These are phyloP conservation scores for Drosophila maculinotata DNA, from an alignment of 2,888 invertebrate genomes.

Conservation along the genomic window DNA sequence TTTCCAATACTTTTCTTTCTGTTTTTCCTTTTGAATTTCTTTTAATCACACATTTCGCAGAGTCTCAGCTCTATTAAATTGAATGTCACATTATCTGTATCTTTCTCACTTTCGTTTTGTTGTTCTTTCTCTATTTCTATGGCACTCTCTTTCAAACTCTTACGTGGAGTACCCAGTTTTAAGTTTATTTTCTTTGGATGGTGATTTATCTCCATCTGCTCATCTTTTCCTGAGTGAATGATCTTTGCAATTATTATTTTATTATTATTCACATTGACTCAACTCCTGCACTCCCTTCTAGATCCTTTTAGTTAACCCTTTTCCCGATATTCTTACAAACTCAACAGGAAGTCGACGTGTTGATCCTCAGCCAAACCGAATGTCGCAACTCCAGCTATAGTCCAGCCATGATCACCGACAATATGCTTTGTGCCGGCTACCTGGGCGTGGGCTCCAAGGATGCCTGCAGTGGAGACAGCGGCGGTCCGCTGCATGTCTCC, in stretches of 20 bases:
- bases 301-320: neutral
- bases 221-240: too few species aligned
- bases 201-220: slow-evolving; percentile 86
- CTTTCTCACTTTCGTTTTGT: slow-evolving; percentile 35
- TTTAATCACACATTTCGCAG: slow-evolving; percentile 4
- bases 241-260: neutral
- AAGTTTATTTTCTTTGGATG: slow-evolving; percentile 11
- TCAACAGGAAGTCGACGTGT: slow-evolving; percentile 79
- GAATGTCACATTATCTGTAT: slow-evolving; percentile 3
- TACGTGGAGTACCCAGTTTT: slow-evolving; percentile 11
- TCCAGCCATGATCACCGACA: slow-evolving; percentile 68
- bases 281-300: too few species aligned
- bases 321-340: neutral
- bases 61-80: slow-evolving; percentile 15
- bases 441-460: slow-evolving; percentile 40
- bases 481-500: slow-evolving; percentile 57
- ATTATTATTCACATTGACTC: neutral
- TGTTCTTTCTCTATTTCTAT: slow-evolving; percentile 76
- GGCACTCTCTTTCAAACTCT: slow-evolving; percentile 8
- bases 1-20: neutral
- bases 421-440: slow-evolving; percentile 79
- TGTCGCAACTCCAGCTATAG: slow-evolving; percentile 57
- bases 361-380: slow-evolving; percentile 54
- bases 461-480: slow-evolving; percentile 65
- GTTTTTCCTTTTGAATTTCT: neutral